Evolutionary conservation across 2,113 vertebrate genomes (phyloP), one percentile per base, ranked within the genome.

Genomic region (Halcyon malimbica): DNA sequence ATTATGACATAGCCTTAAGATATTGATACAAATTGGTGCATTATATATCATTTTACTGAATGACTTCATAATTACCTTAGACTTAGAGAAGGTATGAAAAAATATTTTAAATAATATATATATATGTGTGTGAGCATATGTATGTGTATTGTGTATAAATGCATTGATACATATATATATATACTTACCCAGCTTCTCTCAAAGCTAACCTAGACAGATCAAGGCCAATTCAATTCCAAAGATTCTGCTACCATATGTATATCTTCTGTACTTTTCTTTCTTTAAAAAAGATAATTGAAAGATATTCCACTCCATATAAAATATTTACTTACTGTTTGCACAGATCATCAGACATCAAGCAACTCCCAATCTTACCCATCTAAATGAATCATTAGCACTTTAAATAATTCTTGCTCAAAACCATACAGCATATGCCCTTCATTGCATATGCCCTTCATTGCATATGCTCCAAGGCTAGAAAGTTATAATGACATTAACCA

Each of bases 331-430:
- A 16, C 25, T 41, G 5, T 94, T 94, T 95, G 94, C 50, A 92
- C 62, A 86, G 44, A 71, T 84, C 78, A 75, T 81, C 64, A 95
- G 83, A 90, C 24, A 76, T 73, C 46, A 85, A 79, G 80, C 1
- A 92, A 60, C 24, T 89, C 69, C 50, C 57, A 41, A 46, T 90
- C 54, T 59, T 89, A 46, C 15, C 6, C 51, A 78, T 65, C 79
- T 93, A 93, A 94, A 87, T 16, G 77, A 95, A 95, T 63, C 76
- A 94, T 67, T 82, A 94, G 4, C 18, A 83, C 41, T 76, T 73
- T 33, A 91, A 95, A 51, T 74, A 56, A 83, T 87, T 83, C 68
- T 87, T 93, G 23, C 11, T 87, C 14, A 46, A 75, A 78, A 76
- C 37, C 63, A 35, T 69, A 68, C 5, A 77, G 11, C 31, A 59